phyloP scores from a whole-genome alignment of 2,888 invertebrate genomes.

The Orgyia antiqua region DNA sequence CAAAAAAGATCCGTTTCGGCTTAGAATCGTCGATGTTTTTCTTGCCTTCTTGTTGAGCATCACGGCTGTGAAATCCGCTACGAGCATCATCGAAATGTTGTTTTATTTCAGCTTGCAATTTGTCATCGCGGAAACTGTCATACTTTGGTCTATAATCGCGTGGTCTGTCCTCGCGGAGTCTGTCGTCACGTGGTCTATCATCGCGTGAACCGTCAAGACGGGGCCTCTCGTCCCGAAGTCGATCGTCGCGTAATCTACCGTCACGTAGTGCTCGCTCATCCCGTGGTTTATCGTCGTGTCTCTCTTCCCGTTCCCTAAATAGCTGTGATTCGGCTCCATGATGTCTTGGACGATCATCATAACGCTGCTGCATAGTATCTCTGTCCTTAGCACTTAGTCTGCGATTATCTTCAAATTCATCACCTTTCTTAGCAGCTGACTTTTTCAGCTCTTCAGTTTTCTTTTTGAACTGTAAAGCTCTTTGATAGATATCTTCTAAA shows the following conservation, averaged over 20 bases:
- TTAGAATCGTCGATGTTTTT: background rate
- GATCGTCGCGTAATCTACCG: conserved; percentile 5
- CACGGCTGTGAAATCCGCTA: conserved; percentile 2
- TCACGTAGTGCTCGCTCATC: conserved; percentile 5
- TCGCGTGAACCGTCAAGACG: conserved; percentile 1
- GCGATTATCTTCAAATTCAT: conserved; percentile 23
- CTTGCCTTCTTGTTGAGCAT: conserved; percentile 2
- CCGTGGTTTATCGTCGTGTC: conserved; percentile 2
- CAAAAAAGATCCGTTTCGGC: background rate
- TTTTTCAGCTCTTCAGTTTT: conserved; percentile 48
- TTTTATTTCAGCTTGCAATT: no score
- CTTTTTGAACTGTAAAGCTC: conserved; percentile 52
- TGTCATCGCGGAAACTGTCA: background rate
- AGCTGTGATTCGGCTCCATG: conserved; percentile 16
- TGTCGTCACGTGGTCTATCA: conserved; percentile 1
- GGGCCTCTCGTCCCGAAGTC: conserved; percentile 7
- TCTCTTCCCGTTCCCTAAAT: conserved; percentile 7
- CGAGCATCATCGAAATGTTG: conserved; percentile 1
- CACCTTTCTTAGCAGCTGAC: conserved; percentile 21
- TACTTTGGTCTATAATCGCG: conserved; percentile 9
- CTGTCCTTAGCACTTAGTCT: conserved; percentile 18
- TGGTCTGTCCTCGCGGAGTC: conserved; percentile 4
- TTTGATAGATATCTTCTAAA: conserved; percentile 55
- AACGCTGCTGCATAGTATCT: conserved; percentile 13
- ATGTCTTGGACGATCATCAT: conserved; percentile 15